Evolutionary conservation across 2,888 invertebrate genomes (phyloP), one percentile per base, ranked within the genome.

Genomic region (Sericinus montela): DNA sequence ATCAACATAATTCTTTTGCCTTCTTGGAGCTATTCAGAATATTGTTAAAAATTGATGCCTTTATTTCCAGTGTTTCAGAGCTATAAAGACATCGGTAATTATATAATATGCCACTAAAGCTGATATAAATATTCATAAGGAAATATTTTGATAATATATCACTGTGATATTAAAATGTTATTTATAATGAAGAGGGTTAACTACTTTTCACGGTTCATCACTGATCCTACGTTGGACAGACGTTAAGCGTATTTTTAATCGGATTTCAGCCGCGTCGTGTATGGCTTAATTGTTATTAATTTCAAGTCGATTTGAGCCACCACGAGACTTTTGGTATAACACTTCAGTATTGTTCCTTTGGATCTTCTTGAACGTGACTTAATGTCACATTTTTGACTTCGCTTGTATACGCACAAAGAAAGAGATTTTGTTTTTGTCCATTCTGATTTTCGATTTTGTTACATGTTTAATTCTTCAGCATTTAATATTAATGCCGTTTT

Each of bases 251-350:
- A 8, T 28, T 11, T 40, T 42, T 49, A 49, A 49, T 49, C 49
- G 44, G 49, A 49, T 49, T 40, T 29, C 39, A 19, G 13, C 16
- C 44, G 48, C 43, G 32, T 38, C 40, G 45, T 48, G 30, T 46
- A 49, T 69, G 63, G 73, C 66, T 74, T 74, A 72, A 65, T 69
- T 67, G 69, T 73, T 70, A 73, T 75, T 75, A 75, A 73, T 67
- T 77, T 75, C 70, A 64, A 70, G 74, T 76, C 71, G 67, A 73
- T 72, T 75, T 75, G 63, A 63, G 62, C 58, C 56, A 52, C 60
- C 64, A 64, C 61, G 54, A 55, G 63, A 62, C 63, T 61, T 61
- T 62, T 48, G 63, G 60, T 67, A 58, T 60, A 63, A 67, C 65
- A 69, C 68, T 55, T 61, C 65, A 60, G 56, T 65, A 64, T 63